phyloP scores from a whole-genome alignment of 1,140 invertebrate genomes.

The Drosophila virilis region DNA sequence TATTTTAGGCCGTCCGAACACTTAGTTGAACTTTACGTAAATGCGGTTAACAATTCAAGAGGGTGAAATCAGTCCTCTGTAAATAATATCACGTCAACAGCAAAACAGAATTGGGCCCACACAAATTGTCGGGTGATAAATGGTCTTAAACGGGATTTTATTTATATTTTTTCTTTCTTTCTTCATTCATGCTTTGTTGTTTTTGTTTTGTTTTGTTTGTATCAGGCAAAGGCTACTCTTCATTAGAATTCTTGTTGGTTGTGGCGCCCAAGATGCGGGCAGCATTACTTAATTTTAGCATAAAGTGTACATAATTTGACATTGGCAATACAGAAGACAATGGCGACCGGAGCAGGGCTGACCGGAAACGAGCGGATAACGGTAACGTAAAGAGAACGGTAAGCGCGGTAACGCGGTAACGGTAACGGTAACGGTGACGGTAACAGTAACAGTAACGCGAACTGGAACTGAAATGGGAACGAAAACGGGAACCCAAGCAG shows the following conservation, averaged over 20 bases:
- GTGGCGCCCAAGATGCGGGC: constrained; percentile 21
- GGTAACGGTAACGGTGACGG: neutral
- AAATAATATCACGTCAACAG: constrained; percentile 74
- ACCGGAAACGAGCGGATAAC: constrained; percentile 19
- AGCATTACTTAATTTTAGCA: constrained; percentile 73
- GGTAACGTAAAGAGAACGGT: neutral
- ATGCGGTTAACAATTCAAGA: constrained; percentile 70
- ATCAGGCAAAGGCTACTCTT: constrained; percentile 48
- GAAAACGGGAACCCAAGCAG: neutral
- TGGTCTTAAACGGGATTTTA: constrained; percentile 79
- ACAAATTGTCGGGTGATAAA: constrained; percentile 80
- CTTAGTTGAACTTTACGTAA: constrained; percentile 47
- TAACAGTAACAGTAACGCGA: neutral
- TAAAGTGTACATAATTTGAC: constrained; percentile 80
- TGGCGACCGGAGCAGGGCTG: constrained; percentile 1
- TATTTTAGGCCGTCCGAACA: constrained; percentile 39
- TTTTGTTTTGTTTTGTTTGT: constrained; percentile 23
- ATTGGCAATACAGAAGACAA: constrained; percentile 63
- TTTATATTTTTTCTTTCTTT: constrained; percentile 43
- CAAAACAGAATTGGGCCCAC: constrained; percentile 58
- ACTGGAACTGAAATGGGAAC: neutral
- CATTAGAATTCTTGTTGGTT: constrained; percentile 34
- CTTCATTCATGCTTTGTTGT: constrained; percentile 11
- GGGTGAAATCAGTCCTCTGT: constrained; percentile 81
- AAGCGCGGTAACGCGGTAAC: neutral